Evolutionary conservation across 1,140 invertebrate species (phyloP), one percentile per base, ranked within the genome.

Genomic region (Tyrophagus putrescentiae): DNA sequence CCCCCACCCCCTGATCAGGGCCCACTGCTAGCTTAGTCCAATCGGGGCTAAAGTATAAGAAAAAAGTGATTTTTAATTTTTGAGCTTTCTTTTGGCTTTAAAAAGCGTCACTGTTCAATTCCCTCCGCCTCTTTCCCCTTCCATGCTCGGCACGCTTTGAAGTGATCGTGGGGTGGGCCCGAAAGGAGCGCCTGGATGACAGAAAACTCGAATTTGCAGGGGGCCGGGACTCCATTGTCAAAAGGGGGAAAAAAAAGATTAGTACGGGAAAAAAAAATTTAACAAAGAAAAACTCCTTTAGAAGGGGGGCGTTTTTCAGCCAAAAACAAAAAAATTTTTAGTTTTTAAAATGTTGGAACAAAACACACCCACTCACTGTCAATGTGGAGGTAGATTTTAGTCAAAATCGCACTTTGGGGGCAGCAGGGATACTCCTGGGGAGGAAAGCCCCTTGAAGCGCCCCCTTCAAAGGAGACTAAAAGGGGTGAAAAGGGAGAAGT

Each of bases 221-320:
- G 93, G n/a, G n/a, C n/a, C 93, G 48, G 93, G 93, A 73, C 88
- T 94, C 93, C 93, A 98, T 74, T 86, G 85, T n/a, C n/a, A n/a
- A n/a, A n/a, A n/a, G n/a, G n/a, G n/a, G n/a, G n/a, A n/a, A n/a
- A n/a, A n/a, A n/a, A n/a, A n/a, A n/a, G n/a, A n/a, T n/a, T n/a
- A n/a, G n/a, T n/a, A n/a, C n/a, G n/a, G n/a, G n/a, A n/a, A n/a
- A n/a, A n/a, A n/a, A n/a, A n/a, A n/a, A n/a, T n/a, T n/a, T n/a
- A n/a, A n/a, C n/a, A n/a, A n/a, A n/a, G n/a, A n/a, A n/a, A n/a
- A n/a, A n/a, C n/a, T n/a, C n/a, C n/a, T n/a, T n/a, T n/a, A n/a
- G n/a, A n/a, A n/a, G n/a, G n/a, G n/a, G n/a, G n/a, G 70, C 84
- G 82, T 82, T 65, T 48, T 34, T 23, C 11, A 39, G 11, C 36